These are phyloP conservation scores for Chiloscyllium punctatum DNA, from an alignment of 2,797 vertebrate species.

Conservation along the genomic window DNA sequence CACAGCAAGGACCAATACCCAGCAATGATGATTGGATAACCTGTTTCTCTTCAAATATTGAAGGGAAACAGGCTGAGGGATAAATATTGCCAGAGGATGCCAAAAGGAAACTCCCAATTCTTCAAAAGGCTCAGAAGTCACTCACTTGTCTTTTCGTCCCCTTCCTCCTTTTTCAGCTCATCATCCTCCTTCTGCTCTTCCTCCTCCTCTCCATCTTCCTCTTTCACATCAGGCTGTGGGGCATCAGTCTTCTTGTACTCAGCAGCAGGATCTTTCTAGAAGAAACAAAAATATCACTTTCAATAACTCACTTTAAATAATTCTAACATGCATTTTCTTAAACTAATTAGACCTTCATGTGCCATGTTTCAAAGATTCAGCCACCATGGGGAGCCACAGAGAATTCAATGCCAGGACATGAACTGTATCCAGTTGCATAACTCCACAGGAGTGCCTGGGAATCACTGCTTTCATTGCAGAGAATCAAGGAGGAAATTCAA, in stretches of 20 bases:
- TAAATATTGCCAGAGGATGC: background rate
- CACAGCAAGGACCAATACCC: background rate
- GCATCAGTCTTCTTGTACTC: constrained; percentile 95
- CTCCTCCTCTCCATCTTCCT: constrained; percentile 65
- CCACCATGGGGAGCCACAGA: background rate
- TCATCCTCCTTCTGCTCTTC: constrained; percentile 58
- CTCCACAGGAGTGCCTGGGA: background rate
- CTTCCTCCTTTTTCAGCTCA: background rate
- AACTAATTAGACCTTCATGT: background rate
- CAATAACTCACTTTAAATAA: background rate
- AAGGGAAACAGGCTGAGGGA: no score
- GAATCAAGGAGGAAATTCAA: no score
- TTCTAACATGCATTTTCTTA: no score
- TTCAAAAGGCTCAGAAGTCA: background rate
- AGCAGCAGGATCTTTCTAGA: constrained; percentile 76
- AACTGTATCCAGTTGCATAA: background rate
- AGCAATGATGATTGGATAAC: background rate
- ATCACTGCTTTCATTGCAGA: background rate
- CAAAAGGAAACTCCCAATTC: background rate
- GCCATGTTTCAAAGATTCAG: background rate
- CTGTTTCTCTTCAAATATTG: background rate
- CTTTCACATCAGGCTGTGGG: constrained; percentile 87
- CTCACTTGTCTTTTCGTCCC: background rate
- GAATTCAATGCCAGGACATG: background rate
- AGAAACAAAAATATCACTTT: constrained; percentile 38